These are phyloP conservation scores for Epistrophe grossulariae DNA, from an alignment of 2,888 invertebrate species.

Conservation along the genomic window DNA sequence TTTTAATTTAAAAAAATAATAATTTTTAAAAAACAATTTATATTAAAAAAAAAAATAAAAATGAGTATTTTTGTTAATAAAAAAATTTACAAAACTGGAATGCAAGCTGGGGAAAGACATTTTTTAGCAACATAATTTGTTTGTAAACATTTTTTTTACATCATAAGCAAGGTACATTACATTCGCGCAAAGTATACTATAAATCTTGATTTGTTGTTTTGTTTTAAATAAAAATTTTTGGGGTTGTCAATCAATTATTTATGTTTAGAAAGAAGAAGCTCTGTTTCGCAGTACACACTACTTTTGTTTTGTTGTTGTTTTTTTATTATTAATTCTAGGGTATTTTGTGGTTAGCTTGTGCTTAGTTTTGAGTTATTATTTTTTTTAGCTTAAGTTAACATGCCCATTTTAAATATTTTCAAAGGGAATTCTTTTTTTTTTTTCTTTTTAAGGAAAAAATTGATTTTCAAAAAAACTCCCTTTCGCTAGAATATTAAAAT, in stretches of 20 bases:
- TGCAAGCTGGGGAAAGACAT: conserved; percentile 35
- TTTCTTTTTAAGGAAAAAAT: background rate
- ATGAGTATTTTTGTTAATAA: background rate
- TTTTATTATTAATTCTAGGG: conserved; percentile 47
- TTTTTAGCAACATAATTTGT: conserved; percentile 46
- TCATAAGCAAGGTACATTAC: conserved; percentile 70
- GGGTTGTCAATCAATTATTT: conserved; percentile 17
- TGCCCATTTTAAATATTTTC: conserved; percentile 10
- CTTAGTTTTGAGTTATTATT: conserved; percentile 31
- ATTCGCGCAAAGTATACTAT: conserved; percentile 61
- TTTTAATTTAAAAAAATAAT: conserved; percentile 9
- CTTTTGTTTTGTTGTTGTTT: conserved; percentile 23
- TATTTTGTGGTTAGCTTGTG: conserved; percentile 47
- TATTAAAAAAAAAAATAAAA: conserved; percentile 10
- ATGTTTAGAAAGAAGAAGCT: conserved; percentile 56
- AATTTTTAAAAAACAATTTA: background rate
- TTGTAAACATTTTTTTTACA: conserved; percentile 23
- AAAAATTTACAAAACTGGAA: conserved; percentile 39
- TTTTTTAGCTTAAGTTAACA: conserved; percentile 14
- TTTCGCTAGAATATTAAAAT: conserved; percentile 12
- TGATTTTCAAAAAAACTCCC: background rate
- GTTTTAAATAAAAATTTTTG: conserved; percentile 23
- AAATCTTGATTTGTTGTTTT: background rate
- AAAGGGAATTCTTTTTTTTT: background rate
- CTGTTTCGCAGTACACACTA: conserved; percentile 57